phyloP scores from a whole-genome alignment of 2,888 invertebrate genomes.

The Cheilosia impressa region DNA sequence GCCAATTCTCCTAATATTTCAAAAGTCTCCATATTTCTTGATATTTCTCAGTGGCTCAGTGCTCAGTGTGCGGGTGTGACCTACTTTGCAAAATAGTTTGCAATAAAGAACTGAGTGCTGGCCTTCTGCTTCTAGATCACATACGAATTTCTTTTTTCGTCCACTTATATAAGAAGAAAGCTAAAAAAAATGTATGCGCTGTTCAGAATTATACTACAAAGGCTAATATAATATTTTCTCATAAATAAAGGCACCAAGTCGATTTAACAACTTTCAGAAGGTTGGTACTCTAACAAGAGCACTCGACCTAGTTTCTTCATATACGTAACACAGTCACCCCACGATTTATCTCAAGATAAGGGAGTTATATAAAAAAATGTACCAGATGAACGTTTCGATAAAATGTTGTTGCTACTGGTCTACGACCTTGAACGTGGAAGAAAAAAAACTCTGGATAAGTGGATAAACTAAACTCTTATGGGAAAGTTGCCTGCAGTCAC shows the following conservation, averaged over 20 bases:
- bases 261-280: neutral
- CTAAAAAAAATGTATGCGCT: too few species aligned
- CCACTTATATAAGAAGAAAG: too few species aligned
- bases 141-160: too few species aligned
- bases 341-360: constrained; percentile 33
- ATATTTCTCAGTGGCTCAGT: too few species aligned
- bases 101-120: too few species aligned
- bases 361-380: neutral
- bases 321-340: neutral
- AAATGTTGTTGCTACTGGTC: constrained; percentile 6
- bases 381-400: constrained; percentile 22
- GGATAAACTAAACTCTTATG: neutral
- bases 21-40: too few species aligned
- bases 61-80: too few species aligned
- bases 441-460: neutral
- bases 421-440: neutral
- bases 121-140: too few species aligned
- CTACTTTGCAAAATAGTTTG: too few species aligned
- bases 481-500: neutral
- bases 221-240: neutral
- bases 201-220: too few species aligned
- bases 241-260: neutral
- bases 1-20: too few species aligned
- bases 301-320: constrained; percentile 10
- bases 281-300: neutral